phyloP scores from a whole-genome alignment of 2,113 vertebrate genomes.

The Saguinus midas region DNA sequence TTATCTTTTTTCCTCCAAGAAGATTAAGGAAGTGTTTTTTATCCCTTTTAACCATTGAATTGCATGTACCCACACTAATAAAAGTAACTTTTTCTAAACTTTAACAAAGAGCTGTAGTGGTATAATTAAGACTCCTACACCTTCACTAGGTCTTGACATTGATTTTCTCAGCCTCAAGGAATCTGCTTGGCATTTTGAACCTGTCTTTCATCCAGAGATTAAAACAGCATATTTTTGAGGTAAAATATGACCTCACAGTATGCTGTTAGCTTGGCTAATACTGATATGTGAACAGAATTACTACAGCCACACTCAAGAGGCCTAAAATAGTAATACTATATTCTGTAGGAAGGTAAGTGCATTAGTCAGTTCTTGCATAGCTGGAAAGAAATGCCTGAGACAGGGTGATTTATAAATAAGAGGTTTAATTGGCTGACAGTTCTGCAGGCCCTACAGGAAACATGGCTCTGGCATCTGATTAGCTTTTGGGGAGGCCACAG shows the following conservation, averaged over 20 bases:
- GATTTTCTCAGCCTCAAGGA: not conserved
- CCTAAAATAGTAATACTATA: not conserved
- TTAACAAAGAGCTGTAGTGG: not conserved
- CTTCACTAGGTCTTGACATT: not conserved
- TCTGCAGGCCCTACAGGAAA: too few species aligned
- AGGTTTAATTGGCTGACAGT: too few species aligned
- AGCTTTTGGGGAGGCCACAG: too few species aligned
- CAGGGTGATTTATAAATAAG: too few species aligned
- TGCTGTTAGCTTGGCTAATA: not conserved
- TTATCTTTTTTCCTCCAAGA: not conserved
- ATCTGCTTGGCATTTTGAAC: fast-evolving
- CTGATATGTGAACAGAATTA: slow-evolving; percentile 3
- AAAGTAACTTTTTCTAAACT: not conserved
- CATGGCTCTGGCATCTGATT: too few species aligned
- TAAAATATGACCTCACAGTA: not conserved
- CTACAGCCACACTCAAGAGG: not conserved
- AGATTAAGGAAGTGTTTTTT: not conserved
- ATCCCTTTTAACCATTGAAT: not conserved
- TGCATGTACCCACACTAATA: not conserved
- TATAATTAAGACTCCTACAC: not conserved
- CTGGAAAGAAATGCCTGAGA: too few species aligned
- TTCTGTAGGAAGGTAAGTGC: not conserved
- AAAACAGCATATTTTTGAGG: slow-evolving; percentile 14
- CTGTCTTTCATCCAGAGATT: not conserved
- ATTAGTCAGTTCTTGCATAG: too few species aligned